Evolutionary conservation across 2,888 invertebrate species (phyloP).

Genomic region (Tanytarsus gracilentus): DNA sequence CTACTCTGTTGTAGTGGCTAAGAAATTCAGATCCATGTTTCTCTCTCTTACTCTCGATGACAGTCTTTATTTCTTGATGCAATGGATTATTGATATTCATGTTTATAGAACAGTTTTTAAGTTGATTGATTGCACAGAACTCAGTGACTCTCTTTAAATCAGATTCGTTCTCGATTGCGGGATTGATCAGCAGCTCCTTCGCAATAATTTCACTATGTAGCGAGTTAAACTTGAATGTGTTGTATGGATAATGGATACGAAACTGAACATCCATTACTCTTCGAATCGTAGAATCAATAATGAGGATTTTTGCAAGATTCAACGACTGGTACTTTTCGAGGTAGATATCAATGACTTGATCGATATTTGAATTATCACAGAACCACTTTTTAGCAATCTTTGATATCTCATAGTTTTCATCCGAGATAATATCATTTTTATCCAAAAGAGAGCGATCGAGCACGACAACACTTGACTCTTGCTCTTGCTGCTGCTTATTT

Average conservation of each 20-base stretch:
- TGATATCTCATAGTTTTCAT: not conserved
- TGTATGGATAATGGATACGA: not conserved
- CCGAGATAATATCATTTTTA: not conserved
- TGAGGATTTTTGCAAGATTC: too few relatives aligned
- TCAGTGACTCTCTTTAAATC: too few relatives aligned
- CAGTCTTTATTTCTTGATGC: too few relatives aligned
- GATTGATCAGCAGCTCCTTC: not conserved
- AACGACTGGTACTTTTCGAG: not conserved
- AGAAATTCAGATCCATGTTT: too few relatives aligned
- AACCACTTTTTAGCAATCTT: not conserved
- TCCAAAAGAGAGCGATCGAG: not conserved
- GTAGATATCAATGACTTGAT: not conserved
- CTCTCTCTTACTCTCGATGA: too few relatives aligned
- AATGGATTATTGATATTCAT: too few relatives aligned
- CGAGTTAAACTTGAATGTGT: not conserved
- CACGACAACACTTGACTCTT: not conserved
- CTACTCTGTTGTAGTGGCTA: too few relatives aligned
- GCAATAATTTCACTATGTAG: not conserved
- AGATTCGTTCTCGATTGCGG: too few relatives aligned
- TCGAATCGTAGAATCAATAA: too few relatives aligned
- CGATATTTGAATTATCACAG: not conserved
- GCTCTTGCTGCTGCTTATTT: not conserved
- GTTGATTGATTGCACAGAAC: too few relatives aligned
- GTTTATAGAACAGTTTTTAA: too few relatives aligned
- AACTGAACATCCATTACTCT: too few relatives aligned